Evolutionary conservation across 2,797 vertebrate genomes (phyloP).

Genomic region (Pseudochirops corinnae): DNA sequence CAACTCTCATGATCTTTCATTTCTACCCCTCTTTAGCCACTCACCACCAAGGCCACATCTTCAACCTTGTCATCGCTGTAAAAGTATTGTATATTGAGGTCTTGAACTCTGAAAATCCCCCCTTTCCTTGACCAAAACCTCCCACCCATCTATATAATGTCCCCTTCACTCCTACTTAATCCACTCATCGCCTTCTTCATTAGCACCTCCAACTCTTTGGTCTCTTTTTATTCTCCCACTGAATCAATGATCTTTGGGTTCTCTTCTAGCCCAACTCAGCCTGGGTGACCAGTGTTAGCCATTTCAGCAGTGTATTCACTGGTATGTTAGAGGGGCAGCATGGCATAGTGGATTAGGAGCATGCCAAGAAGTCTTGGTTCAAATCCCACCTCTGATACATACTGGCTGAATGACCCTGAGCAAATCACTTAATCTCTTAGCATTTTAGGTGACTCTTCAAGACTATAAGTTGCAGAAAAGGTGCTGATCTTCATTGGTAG

Average conservation of each 20-base stretch:
- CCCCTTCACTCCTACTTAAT: background rate
- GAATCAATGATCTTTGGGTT: background rate
- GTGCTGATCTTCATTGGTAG: background rate
- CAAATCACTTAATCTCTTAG: background rate
- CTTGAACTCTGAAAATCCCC: background rate
- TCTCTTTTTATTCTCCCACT: background rate
- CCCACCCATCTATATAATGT: background rate
- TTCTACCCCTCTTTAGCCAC: background rate
- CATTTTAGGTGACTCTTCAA: background rate
- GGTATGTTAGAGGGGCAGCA: background rate
- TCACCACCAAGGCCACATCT: background rate
- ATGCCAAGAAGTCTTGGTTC: background rate
- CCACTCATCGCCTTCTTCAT: background rate
- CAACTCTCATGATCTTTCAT: background rate
- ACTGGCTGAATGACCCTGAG: background rate
- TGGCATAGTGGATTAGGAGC: background rate
- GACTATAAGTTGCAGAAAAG: background rate
- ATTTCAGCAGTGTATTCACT: background rate
- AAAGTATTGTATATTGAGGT: background rate
- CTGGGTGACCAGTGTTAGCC: background rate
- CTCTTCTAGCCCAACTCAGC: background rate
- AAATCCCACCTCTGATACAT: background rate
- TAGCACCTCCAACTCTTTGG: background rate
- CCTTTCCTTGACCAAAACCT: background rate
- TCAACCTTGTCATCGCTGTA: background rate